Percentiles rank a stretch among this genome's conserved stretches.
Evolutionary conservation across 2,888 invertebrate species (phyloP).

Genomic region (Antitype chi): DNA sequence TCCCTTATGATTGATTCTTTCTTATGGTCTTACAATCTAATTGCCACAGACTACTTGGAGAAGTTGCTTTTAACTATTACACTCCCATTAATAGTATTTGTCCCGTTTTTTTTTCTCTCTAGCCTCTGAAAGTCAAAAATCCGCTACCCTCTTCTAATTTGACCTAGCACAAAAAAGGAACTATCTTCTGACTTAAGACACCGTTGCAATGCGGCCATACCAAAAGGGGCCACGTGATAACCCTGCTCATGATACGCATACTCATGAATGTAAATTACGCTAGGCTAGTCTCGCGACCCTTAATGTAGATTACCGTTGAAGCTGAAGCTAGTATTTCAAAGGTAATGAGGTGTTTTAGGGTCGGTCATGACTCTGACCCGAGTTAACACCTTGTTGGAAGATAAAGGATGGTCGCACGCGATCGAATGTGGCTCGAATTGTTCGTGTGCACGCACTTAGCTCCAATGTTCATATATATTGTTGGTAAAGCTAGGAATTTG

Average conservation of each 20-base stretch:
- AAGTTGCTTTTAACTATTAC: not conserved
- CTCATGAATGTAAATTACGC: slow-evolving; percentile 77
- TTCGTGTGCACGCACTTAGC: slow-evolving; percentile 51
- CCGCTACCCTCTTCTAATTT: not conserved
- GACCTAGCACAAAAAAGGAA: slow-evolving; percentile 25
- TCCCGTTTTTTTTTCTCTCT: not conserved
- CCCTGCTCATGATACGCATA: slow-evolving; percentile 74
- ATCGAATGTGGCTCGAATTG: slow-evolving; percentile 48
- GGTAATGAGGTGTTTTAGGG: slow-evolving; percentile 65
- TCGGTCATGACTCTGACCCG: slow-evolving; percentile 64
- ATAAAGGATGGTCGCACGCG: slow-evolving; percentile 63
- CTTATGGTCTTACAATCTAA: not conserved
- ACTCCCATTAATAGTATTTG: not conserved
- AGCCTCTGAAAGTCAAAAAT: not conserved
- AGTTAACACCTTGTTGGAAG: slow-evolving; percentile 65
- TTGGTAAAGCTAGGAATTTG: slow-evolving; percentile 9
- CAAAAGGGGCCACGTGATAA: slow-evolving; percentile 82
- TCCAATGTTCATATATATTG: slow-evolving; percentile 15
- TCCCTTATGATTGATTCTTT: not conserved
- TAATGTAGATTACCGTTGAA: slow-evolving; percentile 67
- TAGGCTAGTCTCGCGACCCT: slow-evolving; percentile 53
- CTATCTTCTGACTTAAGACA: slow-evolving; percentile 65
- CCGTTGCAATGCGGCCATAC: slow-evolving; percentile 73
- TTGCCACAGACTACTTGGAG: not conserved
- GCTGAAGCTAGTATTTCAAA: slow-evolving; percentile 59